phyloP scores from a whole-genome alignment of 1,140 invertebrate species.

The Tetraneura akinire region DNA sequence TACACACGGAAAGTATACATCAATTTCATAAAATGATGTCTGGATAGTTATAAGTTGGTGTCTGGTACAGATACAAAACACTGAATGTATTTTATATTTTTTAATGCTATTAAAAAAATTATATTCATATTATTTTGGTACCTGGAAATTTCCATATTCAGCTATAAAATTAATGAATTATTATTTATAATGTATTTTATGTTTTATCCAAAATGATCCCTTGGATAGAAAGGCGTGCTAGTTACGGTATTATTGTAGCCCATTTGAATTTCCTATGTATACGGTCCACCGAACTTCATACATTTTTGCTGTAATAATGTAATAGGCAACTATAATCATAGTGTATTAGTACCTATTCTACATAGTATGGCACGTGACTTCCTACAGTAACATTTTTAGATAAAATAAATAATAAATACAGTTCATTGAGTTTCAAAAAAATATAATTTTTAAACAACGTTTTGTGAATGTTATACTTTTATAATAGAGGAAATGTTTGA shows the following conservation, averaged over 20 bases:
- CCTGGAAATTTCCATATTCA: slow-evolving; percentile 12
- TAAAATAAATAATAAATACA: slow-evolving; percentile 38
- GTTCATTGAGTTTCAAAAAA: slow-evolving; percentile 43
- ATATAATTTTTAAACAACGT: slow-evolving; percentile 33
- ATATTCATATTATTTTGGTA: slow-evolving; percentile 5
- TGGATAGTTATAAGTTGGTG: background rate
- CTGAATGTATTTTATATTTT: slow-evolving; percentile 8
- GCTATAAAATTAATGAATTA: slow-evolving; percentile 16
- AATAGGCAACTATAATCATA: too few relatives aligned
- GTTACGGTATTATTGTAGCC: slow-evolving; percentile 44
- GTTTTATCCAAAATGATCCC: background rate
- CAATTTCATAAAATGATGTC: slow-evolving; percentile 12
- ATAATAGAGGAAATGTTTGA: slow-evolving; percentile 40
- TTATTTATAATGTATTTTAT: background rate
- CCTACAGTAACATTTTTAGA: slow-evolving; percentile 33
- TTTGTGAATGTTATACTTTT: slow-evolving; percentile 21
- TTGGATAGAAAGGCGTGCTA: slow-evolving; percentile 37
- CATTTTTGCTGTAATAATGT: slow-evolving; percentile 10
- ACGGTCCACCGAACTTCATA: slow-evolving; percentile 42
- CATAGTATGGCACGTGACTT: slow-evolving; percentile 42
- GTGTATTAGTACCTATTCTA: background rate
- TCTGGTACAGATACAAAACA: slow-evolving; percentile 36
- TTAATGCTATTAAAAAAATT: background rate
- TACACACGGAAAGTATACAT: slow-evolving; percentile 27
- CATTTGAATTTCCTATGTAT: slow-evolving; percentile 39